A percentile compares a stretch with the other conserved stretches of the same genome.
Conservation (phyloP, 2,888 invertebrate species). For the Pammene fasciana region DNA sequence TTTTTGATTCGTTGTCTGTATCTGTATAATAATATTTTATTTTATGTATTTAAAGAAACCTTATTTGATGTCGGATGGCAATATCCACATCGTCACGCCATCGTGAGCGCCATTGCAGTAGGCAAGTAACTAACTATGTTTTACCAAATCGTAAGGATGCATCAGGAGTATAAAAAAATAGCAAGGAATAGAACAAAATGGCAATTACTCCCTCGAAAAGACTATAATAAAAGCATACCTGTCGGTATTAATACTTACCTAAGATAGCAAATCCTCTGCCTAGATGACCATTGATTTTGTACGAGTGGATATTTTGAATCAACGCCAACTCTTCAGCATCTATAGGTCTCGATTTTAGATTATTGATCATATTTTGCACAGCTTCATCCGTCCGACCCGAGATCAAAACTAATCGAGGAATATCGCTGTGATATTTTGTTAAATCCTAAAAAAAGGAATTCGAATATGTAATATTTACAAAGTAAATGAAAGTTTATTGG, state of each 20-base stretch:
- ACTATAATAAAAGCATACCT: no score
- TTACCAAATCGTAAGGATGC: no score
- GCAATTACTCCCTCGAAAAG: no score
- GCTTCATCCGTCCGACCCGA: slow-evolving; percentile 62
- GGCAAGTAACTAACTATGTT: no score
- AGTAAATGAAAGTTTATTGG: no score
- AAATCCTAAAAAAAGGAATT: slow-evolving; percentile 53
- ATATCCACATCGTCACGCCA: no score
- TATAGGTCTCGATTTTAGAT: slow-evolving; percentile 61
- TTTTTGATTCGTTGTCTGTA: slow-evolving; percentile 55
- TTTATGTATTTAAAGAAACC: no score
- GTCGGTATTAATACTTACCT: slow-evolving; percentile 1
- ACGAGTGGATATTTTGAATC: slow-evolving; percentile 64
- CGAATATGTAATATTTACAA: background rate
- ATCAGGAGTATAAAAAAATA: no score
- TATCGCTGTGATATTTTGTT: slow-evolving; percentile 56
- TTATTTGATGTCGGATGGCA: no score
- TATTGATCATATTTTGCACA: slow-evolving; percentile 55
- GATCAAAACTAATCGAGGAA: slow-evolving; percentile 63
- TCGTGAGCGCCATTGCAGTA: no score
- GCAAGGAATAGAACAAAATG: no score
- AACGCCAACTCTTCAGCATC: slow-evolving; percentile 69
- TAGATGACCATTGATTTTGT: slow-evolving; percentile 62
- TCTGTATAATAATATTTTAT: slow-evolving; percentile 47
- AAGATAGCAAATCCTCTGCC: slow-evolving; percentile 60